These are phyloP conservation scores for Piaya cayana DNA, from an alignment of 2,113 vertebrate genomes.

Conservation along the genomic window DNA sequence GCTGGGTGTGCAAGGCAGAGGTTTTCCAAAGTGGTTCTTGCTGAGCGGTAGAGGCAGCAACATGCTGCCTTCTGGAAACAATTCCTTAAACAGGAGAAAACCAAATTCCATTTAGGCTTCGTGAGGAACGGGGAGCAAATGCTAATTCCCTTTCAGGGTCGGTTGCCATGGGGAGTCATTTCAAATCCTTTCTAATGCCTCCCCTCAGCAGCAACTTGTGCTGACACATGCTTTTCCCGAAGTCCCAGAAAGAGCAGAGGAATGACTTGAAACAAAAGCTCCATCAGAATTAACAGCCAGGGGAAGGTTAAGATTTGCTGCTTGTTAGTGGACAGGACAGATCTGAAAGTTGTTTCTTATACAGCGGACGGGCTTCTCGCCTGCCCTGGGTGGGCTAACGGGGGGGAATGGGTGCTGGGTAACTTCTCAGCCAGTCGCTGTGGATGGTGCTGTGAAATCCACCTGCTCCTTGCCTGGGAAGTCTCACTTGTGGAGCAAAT, in stretches of 20 bases:
- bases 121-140: conserved; percentile 53
- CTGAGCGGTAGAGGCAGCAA: neutral
- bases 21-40: neutral
- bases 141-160: conserved; percentile 64
- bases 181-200: conserved; percentile 58
- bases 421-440: fast-evolving
- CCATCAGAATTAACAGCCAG: neutral
- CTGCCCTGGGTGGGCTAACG: fast-evolving
- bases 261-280: conserved; percentile 15
- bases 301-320: neutral
- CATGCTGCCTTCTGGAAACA: neutral
- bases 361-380: neutral
- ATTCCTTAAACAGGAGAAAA: neutral
- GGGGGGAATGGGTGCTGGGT: fast-evolving
- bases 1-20: neutral
- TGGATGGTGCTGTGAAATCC: fast-evolving
- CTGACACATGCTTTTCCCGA: conserved; percentile 57
- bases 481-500: neutral
- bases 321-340: neutral
- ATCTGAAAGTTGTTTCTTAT: neutral
- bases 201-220: conserved; percentile 31
- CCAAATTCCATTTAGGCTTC: conserved; percentile 21
- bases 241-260: neutral
- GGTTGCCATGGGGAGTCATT: conserved; percentile 65
- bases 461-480: neutral